Conservation (phyloP, 2,113 vertebrate genomes). For the Gallinago jamesoni region DNA sequence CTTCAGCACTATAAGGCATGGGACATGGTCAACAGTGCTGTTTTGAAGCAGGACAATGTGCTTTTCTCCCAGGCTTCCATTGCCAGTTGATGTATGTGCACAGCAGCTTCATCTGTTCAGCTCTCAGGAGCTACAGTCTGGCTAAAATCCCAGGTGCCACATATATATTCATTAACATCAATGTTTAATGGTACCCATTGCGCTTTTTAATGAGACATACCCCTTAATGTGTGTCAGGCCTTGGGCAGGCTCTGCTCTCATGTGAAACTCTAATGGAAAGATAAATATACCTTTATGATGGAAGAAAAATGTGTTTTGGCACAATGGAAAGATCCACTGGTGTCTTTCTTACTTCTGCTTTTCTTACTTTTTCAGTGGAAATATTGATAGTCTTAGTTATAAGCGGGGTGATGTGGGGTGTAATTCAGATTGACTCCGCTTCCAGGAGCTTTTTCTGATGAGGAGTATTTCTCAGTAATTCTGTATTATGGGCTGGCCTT, state of each 20-base stretch:
- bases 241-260: neutral
- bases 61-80: neutral
- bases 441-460: neutral
- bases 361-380: neutral
- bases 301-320: neutral
- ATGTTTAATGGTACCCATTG: neutral
- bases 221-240: neutral
- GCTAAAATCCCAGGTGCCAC: neutral
- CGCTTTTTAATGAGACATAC: neutral
- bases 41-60: neutral
- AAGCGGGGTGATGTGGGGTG: neutral
- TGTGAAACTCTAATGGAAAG: neutral
- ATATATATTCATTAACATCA: neutral
- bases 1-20: neutral
- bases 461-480: neutral
- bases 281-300: neutral
- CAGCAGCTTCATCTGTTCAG: neutral
- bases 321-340: neutral
- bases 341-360: neutral
- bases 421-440: neutral
- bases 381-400: neutral
- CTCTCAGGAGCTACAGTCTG: neutral
- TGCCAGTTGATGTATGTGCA: fast-evolving
- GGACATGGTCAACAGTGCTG: neutral
- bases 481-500: neutral